Evolutionary conservation across 2,888 invertebrate species (phyloP).

Genomic region (Empis livida): DNA sequence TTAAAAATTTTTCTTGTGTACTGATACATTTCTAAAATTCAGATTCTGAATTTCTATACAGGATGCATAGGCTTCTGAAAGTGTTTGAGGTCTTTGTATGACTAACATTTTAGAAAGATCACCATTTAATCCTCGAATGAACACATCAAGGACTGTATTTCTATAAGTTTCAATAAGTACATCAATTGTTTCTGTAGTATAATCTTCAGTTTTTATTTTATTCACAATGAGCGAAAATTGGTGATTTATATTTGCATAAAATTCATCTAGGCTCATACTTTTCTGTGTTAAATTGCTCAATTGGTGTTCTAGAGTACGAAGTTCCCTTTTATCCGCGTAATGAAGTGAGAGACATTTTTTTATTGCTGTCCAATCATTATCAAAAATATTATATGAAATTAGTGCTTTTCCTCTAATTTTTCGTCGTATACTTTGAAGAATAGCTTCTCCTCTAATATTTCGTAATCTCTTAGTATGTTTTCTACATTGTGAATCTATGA

Average conservation of each 20-base stretch:
- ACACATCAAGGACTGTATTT: constrained; percentile 7
- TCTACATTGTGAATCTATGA: too few relatives aligned
- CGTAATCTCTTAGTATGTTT: too few relatives aligned
- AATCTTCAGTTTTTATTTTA: constrained; percentile 12
- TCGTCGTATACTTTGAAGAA: neutral
- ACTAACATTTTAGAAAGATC: constrained; percentile 6
- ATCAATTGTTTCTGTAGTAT: constrained; percentile 7
- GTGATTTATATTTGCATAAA: constrained; percentile 12
- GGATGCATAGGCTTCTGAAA: constrained; percentile 8
- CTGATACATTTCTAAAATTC: neutral
- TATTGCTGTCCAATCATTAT: constrained; percentile 9
- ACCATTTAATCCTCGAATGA: constrained; percentile 7
- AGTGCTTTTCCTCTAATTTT: constrained; percentile 1
- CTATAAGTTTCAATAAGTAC: constrained; percentile 7
- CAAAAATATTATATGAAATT: neutral
- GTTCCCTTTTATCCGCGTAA: constrained; percentile 14
- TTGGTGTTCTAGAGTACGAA: constrained; percentile 13
- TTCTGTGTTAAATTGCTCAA: constrained; percentile 10
- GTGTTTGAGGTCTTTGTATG: constrained; percentile 8
- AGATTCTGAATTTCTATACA: constrained; percentile 1
- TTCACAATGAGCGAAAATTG: constrained; percentile 13
- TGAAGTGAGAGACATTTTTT: constrained; percentile 13
- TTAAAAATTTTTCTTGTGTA: neutral
- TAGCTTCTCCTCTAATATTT: too few relatives aligned
- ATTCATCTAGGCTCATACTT: constrained; percentile 8